These are phyloP conservation scores for Gryllus longicercus DNA, from an alignment of 2,888 invertebrate species.

Conservation along the genomic window DNA sequence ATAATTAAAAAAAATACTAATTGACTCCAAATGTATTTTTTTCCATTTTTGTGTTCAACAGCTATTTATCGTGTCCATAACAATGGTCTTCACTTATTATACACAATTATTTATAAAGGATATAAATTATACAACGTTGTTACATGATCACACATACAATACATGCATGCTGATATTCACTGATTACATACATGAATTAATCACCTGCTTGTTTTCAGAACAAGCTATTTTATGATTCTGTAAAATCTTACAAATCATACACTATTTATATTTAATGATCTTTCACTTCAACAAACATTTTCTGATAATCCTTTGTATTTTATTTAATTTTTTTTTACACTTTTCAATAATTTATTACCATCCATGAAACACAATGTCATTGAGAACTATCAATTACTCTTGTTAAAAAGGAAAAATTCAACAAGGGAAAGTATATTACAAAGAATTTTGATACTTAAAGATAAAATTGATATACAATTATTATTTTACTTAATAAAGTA, in stretches of 20 bases:
- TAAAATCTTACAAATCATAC: too few species aligned
- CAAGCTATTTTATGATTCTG: too few species aligned
- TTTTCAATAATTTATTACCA: not conserved
- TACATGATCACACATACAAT: too few species aligned
- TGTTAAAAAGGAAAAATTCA: conserved; percentile 4
- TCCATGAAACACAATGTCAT: not conserved
- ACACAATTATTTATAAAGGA: too few species aligned
- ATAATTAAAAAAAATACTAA: conserved; percentile 11
- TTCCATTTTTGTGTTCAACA: not conserved
- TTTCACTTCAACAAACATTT: too few species aligned
- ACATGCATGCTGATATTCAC: too few species aligned
- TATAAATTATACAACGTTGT: too few species aligned
- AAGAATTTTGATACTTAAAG: conserved; percentile 28
- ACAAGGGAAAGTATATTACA: conserved; percentile 29
- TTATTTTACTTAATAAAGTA: not conserved
- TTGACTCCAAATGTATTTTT: conserved; percentile 6
- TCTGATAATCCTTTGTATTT: too few species aligned
- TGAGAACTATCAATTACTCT: not conserved
- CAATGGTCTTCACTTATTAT: not conserved
- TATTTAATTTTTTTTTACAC: not conserved
- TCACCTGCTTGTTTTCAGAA: too few species aligned
- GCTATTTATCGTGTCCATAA: not conserved
- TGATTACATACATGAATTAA: too few species aligned
- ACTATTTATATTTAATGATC: too few species aligned
- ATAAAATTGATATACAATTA: conserved; percentile 19